Evolutionary conservation across 2,113 vertebrate genomes (phyloP), one percentile per base, ranked within the genome.

Genomic region (Lasiurus borealis): DNA sequence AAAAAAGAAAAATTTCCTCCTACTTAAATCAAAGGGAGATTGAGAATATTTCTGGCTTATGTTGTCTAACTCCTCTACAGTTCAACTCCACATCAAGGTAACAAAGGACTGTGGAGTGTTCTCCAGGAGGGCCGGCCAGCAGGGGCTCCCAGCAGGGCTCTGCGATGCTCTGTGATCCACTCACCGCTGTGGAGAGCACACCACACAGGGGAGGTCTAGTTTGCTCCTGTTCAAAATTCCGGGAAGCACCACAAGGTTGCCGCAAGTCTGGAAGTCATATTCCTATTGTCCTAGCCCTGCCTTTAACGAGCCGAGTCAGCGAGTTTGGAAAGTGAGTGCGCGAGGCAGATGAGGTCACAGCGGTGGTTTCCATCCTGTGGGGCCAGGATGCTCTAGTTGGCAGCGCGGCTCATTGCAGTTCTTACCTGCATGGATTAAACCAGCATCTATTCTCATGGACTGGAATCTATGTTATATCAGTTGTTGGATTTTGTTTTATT

Each of bases 11-110:
- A 8, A 46, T 72, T 96, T 95, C 40, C 54, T 73, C 87, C 62
- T 85, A 62, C 85, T 66, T 57, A 94, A 93, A 97, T 97, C 78
- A 97, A 97, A 97, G 40, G 0, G 2, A 88, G 82, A 73, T 93
- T 77, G 44, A 90, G 64, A 75, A 95, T 86, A 88, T 90, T 96
- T 88, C 90, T 52, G 93, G 75, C 48, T 75, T 96, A 54, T 96
- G 93, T 91, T 97, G 97, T 91, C 66, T 87, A 68, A 44, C 75
- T 96, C 57, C 93, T 92, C 71, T 57, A 48, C 40, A 93, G 52
- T 84, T 85, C 93, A 92, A 31, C 93, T 93, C 54, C 0, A 0
- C 83, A 93, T 91, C 86, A 96, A 96, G 94, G 95, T 88, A 96
- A 92, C 69, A 93, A 77, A 95, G 88, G 88, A 80, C 52, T 88